Conservation (phyloP, 2,113 vertebrate genomes). For the Zapornia atra region DNA sequence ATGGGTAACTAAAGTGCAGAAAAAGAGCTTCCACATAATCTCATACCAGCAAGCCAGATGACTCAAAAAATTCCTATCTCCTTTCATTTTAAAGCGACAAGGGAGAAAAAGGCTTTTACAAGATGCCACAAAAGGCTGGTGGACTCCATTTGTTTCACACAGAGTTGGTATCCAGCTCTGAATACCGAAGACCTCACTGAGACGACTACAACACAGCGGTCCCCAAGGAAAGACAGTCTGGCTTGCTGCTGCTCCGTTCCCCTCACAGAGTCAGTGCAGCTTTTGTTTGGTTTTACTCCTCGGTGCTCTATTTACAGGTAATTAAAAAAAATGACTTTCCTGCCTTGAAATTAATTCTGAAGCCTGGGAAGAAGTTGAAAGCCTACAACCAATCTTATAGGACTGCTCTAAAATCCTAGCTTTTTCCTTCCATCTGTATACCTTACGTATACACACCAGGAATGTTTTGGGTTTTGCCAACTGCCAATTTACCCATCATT, state of each 20-base stretch:
- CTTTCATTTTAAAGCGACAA: not conserved
- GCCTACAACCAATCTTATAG: not conserved
- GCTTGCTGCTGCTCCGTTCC: not conserved
- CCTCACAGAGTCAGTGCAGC: rapidly evolving
- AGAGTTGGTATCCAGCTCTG: not conserved
- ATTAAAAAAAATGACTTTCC: not conserved
- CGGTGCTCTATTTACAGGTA: not conserved
- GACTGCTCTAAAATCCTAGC: not conserved
- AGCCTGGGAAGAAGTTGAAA: not conserved
- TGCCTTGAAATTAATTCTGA: not conserved
- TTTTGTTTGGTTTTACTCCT: not conserved
- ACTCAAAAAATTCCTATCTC: not conserved
- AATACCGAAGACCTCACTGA: not conserved
- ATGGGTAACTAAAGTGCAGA: not conserved
- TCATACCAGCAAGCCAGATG: not conserved
- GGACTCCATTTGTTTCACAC: not conserved
- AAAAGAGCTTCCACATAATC: not conserved
- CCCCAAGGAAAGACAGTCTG: not conserved
- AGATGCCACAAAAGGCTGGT: not conserved
- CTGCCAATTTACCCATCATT: no score
- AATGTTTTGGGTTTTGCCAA: not conserved
- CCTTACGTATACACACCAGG: not conserved
- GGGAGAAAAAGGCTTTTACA: not conserved
- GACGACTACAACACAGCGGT: not conserved
- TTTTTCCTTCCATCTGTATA: not conserved